phyloP scores from a whole-genome alignment of 1,140 invertebrate species.

The Drosophila kepulauana region DNA sequence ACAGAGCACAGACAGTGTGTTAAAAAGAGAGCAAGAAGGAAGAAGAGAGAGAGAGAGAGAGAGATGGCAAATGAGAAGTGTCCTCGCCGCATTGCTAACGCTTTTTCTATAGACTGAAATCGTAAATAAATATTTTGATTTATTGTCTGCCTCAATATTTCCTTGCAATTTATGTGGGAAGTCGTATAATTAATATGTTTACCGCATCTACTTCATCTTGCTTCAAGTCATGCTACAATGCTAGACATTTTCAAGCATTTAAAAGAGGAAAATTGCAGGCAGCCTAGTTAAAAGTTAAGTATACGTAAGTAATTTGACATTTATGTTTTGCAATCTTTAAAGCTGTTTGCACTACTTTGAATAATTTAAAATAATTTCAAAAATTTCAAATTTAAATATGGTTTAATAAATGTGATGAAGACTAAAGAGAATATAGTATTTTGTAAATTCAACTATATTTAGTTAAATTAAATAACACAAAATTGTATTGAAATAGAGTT shows the following conservation, averaged over 20 bases:
- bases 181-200: constrained; percentile 47
- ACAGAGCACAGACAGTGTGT: constrained; percentile 5
- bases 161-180: constrained; percentile 26
- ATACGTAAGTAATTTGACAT: no score
- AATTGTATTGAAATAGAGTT: no score
- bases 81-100: constrained; percentile 26
- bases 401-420: no score
- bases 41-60: neutral
- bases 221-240: neutral
- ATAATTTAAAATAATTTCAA: no score
- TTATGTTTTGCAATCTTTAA: no score
- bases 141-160: constrained; percentile 42
- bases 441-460: no score
- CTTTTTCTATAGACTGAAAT: constrained; percentile 36
- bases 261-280: neutral
- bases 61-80: neutral
- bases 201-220: constrained; percentile 26
- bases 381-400: no score
- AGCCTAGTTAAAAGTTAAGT: no score
- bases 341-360: no score
- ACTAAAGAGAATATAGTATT: no score
- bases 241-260: neutral
- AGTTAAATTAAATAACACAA: no score
- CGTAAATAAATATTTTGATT: constrained; percentile 58
- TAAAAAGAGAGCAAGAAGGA: neutral